Conservation (phyloP, 30 jellyfish, hydroid and myxozoan genomes). For the Catostylus mosaicus region DNA sequence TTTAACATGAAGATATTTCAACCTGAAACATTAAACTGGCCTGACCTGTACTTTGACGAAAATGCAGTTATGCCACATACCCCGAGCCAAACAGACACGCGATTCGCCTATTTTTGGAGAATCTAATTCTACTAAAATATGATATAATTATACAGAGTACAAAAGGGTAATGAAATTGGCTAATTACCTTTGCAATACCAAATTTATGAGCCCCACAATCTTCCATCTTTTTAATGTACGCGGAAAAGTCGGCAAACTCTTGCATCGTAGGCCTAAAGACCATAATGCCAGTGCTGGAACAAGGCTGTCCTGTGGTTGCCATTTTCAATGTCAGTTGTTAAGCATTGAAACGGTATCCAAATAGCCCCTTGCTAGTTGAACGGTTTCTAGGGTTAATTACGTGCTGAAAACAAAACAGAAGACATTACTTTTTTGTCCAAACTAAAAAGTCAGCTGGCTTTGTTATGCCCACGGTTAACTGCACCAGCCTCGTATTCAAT, state of each 20-base stretch:
- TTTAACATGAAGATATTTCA: too few relatives aligned
- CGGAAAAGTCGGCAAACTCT: slow-evolving; percentile 86
- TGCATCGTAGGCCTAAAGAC: slow-evolving; percentile 94
- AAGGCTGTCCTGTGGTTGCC: slow-evolving; percentile 48
- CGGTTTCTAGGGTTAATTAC: neutral
- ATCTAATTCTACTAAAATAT: too few relatives aligned
- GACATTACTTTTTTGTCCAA: neutral
- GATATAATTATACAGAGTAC: too few relatives aligned
- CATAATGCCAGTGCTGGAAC: slow-evolving; percentile 70
- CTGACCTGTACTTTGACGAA: too few relatives aligned
- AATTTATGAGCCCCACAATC: slow-evolving; percentile 93
- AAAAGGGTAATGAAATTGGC: too few relatives aligned
- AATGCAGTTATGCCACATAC: too few relatives aligned
- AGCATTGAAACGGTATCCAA: neutral
- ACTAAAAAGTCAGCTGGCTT: slow-evolving; percentile 54
- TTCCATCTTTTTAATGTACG: slow-evolving; percentile 87
- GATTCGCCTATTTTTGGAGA: too few relatives aligned
- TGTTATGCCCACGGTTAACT: slow-evolving; percentile 50
- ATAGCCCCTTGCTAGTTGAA: neutral
- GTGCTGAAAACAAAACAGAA: neutral
- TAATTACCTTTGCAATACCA: slow-evolving; percentile 88
- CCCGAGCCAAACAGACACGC: too few relatives aligned
- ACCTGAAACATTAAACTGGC: too few relatives aligned
- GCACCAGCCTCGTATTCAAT: slow-evolving; percentile 47
- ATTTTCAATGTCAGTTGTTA: neutral